Conservation (phyloP, 2,113 vertebrate genomes). For the Rostratula benghalensis region DNA sequence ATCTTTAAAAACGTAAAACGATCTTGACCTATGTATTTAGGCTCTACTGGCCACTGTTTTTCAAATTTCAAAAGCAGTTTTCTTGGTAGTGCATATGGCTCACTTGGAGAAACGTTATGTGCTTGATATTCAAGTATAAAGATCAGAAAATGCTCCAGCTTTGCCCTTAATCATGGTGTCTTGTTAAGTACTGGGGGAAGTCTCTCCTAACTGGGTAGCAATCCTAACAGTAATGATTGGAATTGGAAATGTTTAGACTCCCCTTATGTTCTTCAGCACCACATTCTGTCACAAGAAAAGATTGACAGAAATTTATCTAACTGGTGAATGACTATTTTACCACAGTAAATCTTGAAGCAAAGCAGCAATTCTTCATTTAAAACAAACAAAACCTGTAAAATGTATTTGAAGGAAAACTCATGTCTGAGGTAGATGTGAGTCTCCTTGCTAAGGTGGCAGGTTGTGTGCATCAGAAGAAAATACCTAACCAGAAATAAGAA, state of each 20-base stretch:
- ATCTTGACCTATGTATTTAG: not conserved
- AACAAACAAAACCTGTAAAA: not conserved
- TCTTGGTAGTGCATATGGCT: not conserved
- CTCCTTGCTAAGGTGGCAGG: not conserved
- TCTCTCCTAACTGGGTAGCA: not conserved
- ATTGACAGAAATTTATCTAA: not conserved
- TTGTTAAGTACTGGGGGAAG: not conserved
- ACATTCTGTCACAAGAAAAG: not conserved
- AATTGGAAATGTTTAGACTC: not conserved
- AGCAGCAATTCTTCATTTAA: not conserved
- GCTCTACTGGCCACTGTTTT: not conserved
- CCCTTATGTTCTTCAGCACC: not conserved
- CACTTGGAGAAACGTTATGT: not conserved
- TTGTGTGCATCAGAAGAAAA: not conserved
- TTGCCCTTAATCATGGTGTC: not conserved
- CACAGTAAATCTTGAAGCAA: not conserved
- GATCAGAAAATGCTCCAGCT: not conserved
- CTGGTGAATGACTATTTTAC: not conserved
- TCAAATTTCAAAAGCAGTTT: not conserved
- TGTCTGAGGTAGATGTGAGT: not conserved
- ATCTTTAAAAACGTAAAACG: not conserved
- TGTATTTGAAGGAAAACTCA: not conserved
- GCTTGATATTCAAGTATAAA: not conserved
- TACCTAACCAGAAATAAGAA: not conserved
- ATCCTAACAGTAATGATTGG: not conserved